A percentile compares a stretch with the other conserved stretches of the same genome.
These are phyloP conservation scores for Myotis davidii DNA, from an alignment of 2,113 vertebrate genomes.

Conservation along the genomic window DNA sequence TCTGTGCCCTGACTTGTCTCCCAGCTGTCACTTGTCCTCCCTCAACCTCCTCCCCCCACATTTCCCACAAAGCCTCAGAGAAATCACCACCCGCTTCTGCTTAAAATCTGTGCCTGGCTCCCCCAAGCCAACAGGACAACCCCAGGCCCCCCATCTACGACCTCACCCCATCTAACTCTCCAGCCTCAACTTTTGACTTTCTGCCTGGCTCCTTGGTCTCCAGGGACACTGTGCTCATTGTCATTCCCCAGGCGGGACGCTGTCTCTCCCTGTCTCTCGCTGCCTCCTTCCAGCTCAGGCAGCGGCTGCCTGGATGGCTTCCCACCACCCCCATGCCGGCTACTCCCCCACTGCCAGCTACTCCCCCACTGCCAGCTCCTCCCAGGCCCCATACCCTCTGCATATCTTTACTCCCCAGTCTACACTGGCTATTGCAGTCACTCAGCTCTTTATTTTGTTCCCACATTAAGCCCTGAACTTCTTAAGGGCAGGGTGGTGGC, in stretches of 20 bases:
- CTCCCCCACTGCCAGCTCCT: background rate
- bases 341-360: background rate
- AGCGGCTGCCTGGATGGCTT: slow-evolving; percentile 7
- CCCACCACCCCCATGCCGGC: background rate
- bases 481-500: background rate
- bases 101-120: background rate
- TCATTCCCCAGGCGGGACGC: slow-evolving; percentile 61
- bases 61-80: background rate
- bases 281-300: slow-evolving; percentile 41
- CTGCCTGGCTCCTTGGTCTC: slow-evolving; percentile 43
- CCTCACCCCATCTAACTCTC: background rate
- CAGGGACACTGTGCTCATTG: slow-evolving; percentile 70
- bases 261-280: slow-evolving; percentile 62
- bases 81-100: background rate
- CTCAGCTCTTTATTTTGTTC: background rate
- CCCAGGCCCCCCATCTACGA: background rate
- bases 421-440: background rate
- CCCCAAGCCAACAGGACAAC: background rate
- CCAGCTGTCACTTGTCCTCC: background rate
- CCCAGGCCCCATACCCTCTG: background rate
- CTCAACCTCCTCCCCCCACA: accelerated
- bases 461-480: background rate
- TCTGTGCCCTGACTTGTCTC: background rate
- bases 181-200: slow-evolving; percentile 64
- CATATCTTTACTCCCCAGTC: background rate